A percentile compares a stretch with the other conserved stretches of the same genome.
phyloP scores from a whole-genome alignment of 2,113 vertebrate species.

The Caranx ignobilis region DNA sequence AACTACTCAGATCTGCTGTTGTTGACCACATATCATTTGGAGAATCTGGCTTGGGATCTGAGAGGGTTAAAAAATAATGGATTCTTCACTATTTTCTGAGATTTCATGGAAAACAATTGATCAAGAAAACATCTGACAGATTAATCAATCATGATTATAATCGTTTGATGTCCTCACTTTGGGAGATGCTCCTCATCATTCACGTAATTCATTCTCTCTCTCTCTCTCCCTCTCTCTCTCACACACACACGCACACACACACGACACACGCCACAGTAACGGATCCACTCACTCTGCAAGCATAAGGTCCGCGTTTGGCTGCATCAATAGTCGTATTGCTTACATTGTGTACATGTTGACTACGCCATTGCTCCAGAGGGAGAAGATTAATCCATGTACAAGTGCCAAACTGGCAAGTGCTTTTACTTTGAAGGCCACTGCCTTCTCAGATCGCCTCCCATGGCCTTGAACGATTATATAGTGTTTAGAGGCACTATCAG shows the following conservation, averaged over 20 bases:
- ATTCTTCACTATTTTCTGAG: background rate
- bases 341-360: slow-evolving; percentile 33
- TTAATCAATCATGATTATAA: background rate
- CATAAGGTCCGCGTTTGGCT: slow-evolving; percentile 33
- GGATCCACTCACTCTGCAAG: background rate
- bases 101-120: background rate
- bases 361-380: background rate
- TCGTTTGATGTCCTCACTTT: slow-evolving; percentile 7
- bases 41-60: background rate
- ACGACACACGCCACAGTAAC: background rate
- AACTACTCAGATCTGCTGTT: background rate
- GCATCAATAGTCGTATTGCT: slow-evolving; percentile 37
- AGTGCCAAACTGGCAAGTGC: slow-evolving; percentile 49
- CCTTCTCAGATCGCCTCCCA: slow-evolving; percentile 43
- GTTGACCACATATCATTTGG: background rate
- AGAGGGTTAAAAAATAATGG: background rate
- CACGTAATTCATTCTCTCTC: slow-evolving; percentile 34
- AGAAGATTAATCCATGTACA: slow-evolving; percentile 33
- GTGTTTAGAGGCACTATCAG: slow-evolving; percentile 2
- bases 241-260: slow-evolving; percentile 26
- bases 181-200: slow-evolving; percentile 8
- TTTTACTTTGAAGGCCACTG: slow-evolving; percentile 66
- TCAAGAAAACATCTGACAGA: background rate
- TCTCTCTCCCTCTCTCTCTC: background rate
- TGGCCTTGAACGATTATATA: slow-evolving; percentile 19